Evolutionary conservation across 2,797 vertebrate genomes (phyloP).

Genomic region (Bryconaethiops microstoma): DNA sequence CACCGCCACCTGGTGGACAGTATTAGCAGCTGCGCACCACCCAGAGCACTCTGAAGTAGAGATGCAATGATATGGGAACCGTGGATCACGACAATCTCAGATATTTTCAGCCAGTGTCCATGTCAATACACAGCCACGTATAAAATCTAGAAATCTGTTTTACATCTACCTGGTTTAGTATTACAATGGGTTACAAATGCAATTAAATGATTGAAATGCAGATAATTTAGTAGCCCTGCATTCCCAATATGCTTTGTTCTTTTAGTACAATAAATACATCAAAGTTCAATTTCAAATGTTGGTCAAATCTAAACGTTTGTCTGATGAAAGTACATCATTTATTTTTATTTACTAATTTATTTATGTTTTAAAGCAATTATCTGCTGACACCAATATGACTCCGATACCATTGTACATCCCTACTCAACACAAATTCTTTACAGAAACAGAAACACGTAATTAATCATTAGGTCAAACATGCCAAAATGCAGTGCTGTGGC

Average conservation of each 20-base stretch:
- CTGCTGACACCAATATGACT: neutral
- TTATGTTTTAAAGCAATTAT: too few species aligned
- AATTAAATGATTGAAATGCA: too few species aligned
- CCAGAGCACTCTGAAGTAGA: neutral
- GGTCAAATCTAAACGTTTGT: too few species aligned
- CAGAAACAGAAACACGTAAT: neutral
- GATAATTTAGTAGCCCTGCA: too few species aligned
- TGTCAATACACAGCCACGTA: neutral
- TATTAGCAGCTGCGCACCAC: neutral
- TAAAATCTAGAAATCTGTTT: neutral
- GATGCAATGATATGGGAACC: neutral
- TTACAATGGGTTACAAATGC: neutral
- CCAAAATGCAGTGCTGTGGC: neutral
- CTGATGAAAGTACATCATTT: too few species aligned
- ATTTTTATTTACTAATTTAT: too few species aligned
- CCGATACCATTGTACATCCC: neutral
- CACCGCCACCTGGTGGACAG: conserved; percentile 36
- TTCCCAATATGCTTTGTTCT: too few species aligned
- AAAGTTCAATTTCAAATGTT: too few species aligned
- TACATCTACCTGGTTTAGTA: neutral
- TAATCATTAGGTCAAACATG: conserved; percentile 1
- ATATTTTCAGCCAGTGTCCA: neutral
- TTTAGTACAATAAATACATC: neutral
- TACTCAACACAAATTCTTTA: neutral
- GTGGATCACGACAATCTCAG: neutral